Evolutionary conservation across 2,797 vertebrate genomes (phyloP).

Genomic region (Acanthiza pusilla): DNA sequence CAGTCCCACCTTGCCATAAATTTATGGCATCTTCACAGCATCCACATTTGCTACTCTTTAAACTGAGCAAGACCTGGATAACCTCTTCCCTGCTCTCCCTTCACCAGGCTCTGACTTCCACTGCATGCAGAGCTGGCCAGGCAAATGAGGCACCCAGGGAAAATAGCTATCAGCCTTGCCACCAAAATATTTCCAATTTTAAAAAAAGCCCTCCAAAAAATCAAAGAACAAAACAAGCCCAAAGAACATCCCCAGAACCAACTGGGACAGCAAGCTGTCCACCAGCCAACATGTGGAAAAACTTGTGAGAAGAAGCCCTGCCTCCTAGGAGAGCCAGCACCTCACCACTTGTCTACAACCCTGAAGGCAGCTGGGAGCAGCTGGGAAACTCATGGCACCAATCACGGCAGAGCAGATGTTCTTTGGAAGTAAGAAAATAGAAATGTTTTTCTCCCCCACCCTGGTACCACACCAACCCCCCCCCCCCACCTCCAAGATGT

Average conservation of each 20-base stretch:
- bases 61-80: neutral
- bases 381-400: neutral
- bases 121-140: accelerated
- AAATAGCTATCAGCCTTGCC: neutral
- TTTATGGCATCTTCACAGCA: neutral
- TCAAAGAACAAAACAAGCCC: neutral
- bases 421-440: conserved; percentile 17
- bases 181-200: neutral
- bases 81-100: neutral
- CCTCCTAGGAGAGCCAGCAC: neutral
- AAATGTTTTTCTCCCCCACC: conserved; percentile 50
- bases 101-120: neutral
- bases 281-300: neutral
- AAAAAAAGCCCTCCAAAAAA: neutral
- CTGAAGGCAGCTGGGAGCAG: neutral
- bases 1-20: neutral
- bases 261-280: neutral
- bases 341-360: neutral
- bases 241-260: neutral
- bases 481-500: neutral
- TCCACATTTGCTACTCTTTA: neutral
- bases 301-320: neutral
- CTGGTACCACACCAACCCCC: neutral
- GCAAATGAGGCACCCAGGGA: neutral
- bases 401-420: neutral